Percentiles rank a stretch among this genome's conserved stretches.
phyloP scores from a whole-genome alignment of 2,113 vertebrate species.

The Lepus americanus region DNA sequence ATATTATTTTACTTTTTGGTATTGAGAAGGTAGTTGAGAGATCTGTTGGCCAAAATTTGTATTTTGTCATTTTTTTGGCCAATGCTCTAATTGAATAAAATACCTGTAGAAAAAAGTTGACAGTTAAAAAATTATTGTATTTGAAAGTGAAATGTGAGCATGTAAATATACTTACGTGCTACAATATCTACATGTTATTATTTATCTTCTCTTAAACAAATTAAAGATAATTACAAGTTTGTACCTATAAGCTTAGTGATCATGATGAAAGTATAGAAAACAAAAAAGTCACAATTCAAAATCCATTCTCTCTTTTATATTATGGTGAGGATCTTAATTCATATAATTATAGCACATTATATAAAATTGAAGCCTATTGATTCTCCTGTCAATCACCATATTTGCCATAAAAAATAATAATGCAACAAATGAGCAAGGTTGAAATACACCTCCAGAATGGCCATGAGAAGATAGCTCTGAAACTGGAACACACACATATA shows the following conservation, averaged over 20 bases:
- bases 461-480: not conserved
- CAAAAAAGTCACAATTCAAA: not conserved
- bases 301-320: not conserved
- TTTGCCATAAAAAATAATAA: not conserved
- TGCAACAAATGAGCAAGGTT: not conserved
- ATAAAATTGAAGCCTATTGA: not conserved
- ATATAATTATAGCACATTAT: not conserved
- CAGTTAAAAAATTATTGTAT: not conserved
- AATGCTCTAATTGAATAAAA: not conserved
- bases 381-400: not conserved
- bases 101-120: not conserved
- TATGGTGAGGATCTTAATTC: not conserved
- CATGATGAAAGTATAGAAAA: not conserved
- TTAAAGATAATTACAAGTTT: not conserved
- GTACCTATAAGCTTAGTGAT: not conserved
- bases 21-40: not conserved
- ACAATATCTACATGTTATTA: not conserved
- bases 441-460: not conserved
- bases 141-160: not conserved
- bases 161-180: not conserved
- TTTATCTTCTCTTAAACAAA: not conserved
- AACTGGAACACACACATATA: not conserved
- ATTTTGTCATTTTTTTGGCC: not conserved
- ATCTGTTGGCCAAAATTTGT: not conserved
- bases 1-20: not conserved